Conservation (phyloP, 2,113 vertebrate species). For the Thamnaconus septentrionalis region DNA sequence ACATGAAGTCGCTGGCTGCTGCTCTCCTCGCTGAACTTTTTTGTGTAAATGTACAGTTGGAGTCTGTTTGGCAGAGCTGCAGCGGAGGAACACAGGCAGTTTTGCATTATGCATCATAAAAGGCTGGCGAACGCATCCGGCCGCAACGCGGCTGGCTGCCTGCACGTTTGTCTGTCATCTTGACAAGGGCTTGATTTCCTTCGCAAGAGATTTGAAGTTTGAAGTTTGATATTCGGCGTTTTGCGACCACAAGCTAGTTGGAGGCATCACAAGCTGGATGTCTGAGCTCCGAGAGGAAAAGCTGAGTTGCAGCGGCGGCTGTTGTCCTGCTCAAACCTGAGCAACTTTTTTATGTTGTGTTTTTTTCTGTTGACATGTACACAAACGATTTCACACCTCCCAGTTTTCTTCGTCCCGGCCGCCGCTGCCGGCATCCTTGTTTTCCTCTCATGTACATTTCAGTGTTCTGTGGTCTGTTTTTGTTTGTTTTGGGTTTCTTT, state of each 20-base stretch:
- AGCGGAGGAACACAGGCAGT: too few relatives aligned
- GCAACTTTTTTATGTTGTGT: conserved; percentile 7
- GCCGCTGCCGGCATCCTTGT: too few relatives aligned
- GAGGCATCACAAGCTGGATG: too few relatives aligned
- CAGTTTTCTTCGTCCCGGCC: too few relatives aligned
- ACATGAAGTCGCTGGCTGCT: conserved; percentile 2
- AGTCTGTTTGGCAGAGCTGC: too few relatives aligned
- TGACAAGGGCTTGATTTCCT: conserved; percentile 29
- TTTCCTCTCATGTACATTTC: too few relatives aligned
- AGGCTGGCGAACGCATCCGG: conserved; percentile 60
- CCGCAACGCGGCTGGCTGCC: conserved; percentile 47
- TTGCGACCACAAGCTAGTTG: too few relatives aligned
- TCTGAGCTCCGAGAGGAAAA: not conserved
- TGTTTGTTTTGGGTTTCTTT: too few relatives aligned
- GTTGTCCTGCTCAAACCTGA: conserved; percentile 12
- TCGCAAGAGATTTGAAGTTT: conserved; percentile 27
- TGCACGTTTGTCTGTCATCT: conserved; percentile 45
- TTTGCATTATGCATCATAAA: conserved; percentile 4
- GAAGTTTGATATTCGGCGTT: conserved; percentile 7
- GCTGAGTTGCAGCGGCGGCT: not conserved
- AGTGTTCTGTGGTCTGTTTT: too few relatives aligned
- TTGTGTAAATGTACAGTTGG: too few relatives aligned
- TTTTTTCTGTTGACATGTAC: too few relatives aligned
- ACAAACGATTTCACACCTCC: too few relatives aligned
- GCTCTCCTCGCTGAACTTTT: conserved; percentile 20